phyloP scores from a whole-genome alignment of 2,888 invertebrate genomes.

The Steinernema hermaphroditum region DNA sequence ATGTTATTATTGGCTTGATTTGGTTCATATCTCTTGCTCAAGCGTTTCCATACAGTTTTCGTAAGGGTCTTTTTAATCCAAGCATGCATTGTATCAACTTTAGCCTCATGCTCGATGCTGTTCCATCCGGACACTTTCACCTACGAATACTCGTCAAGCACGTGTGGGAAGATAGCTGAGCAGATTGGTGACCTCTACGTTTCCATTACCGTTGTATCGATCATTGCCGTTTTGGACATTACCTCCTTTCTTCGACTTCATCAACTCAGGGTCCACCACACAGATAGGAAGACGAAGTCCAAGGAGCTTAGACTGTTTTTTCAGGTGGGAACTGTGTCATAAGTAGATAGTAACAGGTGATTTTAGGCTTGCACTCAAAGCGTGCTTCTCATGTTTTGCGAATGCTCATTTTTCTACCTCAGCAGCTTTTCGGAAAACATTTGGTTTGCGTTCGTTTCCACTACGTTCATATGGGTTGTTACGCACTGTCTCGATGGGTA shows the following conservation, averaged over 20 bases:
- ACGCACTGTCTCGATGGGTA: background rate
- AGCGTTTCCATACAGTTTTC: background rate
- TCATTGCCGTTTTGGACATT: background rate
- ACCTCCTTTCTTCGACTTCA: background rate
- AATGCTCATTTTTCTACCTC: conserved; percentile 11
- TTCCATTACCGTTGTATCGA: background rate
- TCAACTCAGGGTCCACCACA: background rate
- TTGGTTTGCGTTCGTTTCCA: background rate
- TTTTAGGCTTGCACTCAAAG: background rate
- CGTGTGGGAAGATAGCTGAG: background rate
- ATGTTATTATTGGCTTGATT: background rate
- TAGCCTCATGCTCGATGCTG: background rate
- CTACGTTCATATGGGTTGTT: background rate
- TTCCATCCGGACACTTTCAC: background rate
- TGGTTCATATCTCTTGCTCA: background rate
- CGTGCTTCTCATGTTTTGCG: background rate
- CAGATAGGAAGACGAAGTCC: background rate
- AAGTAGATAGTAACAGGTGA: too few species aligned
- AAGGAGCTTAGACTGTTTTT: background rate
- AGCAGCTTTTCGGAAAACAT: background rate
- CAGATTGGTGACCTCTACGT: background rate
- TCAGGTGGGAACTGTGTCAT: background rate
- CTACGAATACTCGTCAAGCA: background rate
- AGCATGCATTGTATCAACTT: background rate
- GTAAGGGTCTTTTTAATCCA: background rate